Base-by-base conservation (phyloP, 1,140 invertebrate species). In the Drosophila teissieri region DNA sequence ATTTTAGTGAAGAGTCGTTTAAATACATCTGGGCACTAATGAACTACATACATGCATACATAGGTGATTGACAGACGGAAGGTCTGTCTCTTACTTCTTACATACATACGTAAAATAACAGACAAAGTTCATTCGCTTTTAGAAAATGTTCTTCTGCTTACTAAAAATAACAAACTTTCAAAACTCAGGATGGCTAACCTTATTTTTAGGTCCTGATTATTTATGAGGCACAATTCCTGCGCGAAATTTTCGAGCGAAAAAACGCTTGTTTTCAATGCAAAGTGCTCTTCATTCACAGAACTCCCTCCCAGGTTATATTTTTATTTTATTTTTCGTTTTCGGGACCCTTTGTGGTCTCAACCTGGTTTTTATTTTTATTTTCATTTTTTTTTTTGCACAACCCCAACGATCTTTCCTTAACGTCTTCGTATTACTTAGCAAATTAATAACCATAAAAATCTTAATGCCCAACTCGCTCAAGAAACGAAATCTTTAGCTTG, bases 401-500 rank as follows among this genome's bases (percentile, higher is more conserved):
- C 65, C 40, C 31, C n/a, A 69, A 69, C 34, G 51, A 57, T 70
- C 65, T 48, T 69, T 39, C 40, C 48, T 36, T 69, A 70, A 55
- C 67, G 78, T 80, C 84, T 79, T 80, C 79, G 75, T 88, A 88
- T 88, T 88, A 88, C 80, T 88, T 88, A 89, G 83, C 83, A 89
- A 88, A 88, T 88, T 88, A 88, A 88, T 88, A 88, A 88, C 83
- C 83, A 88, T 88, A 88, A 88, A 88, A 88, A 88, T 89, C 84
- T 88, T 88, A 89, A 88, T 88, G 84, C 76, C 80, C 76, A 86
- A 76, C 72, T 52, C 31, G 76, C 61, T 73, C 70, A 68, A 88
- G 80, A 80, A 89, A 82, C 83, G 67, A 86, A 88, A 88, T 88
- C 84, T 89, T 83, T 67, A 83, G 84, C 72, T 89, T 88, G 76